Base-by-base conservation (phyloP, 1,140 invertebrate genomes). In the Apolygus lucorum region DNA sequence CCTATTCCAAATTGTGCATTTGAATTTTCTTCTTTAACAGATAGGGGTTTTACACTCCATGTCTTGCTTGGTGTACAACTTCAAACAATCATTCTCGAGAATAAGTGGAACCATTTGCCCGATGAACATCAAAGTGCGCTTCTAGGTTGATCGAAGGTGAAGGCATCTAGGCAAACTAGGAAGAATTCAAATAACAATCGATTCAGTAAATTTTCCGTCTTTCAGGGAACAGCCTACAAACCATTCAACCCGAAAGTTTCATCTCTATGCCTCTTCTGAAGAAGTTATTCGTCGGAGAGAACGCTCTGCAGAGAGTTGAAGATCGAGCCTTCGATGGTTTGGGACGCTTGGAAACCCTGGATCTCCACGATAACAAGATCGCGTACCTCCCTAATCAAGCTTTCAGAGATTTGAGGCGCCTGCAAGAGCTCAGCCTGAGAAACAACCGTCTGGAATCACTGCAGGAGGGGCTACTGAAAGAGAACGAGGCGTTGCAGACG, bases 391-490 rank as follows among this genome's bases (percentile, higher is more conserved):
- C 90, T 72, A 83, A 86, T 24, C 83, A 86, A 66, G 83, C 87
- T 25, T 84, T 94, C 1, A 79, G 81, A 65, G 83, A 88, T 0
- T 78, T 91, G 11, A 75, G 79, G 0, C 80, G 84, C 28, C 75
- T 93, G 0, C 82, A 85, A 13, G 63, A 63, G 29, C 76, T 94
- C 4, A 88, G 88, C 78, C 76, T 94, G 11, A 83, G 87, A 42
- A 87, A 90, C 25, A 95, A 94, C 77, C 83, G 87, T 67, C 78
- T 95, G 65, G 87, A 90, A 72, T 79, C 83, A 27, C 80, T 93
- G 27, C 84, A 85, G 71, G 82, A 87, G 11, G 84, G 86, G 69
- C 76, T 87, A 2, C 85, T 93, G 26, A 82, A 85, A 67, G 85
- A 88, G 29, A 88, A 87, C 71, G 75, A 78, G 8, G 81, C 82